These are phyloP conservation scores for Anthoscopus minutus DNA, from an alignment of 2,113 vertebrate species.

Conservation along the genomic window DNA sequence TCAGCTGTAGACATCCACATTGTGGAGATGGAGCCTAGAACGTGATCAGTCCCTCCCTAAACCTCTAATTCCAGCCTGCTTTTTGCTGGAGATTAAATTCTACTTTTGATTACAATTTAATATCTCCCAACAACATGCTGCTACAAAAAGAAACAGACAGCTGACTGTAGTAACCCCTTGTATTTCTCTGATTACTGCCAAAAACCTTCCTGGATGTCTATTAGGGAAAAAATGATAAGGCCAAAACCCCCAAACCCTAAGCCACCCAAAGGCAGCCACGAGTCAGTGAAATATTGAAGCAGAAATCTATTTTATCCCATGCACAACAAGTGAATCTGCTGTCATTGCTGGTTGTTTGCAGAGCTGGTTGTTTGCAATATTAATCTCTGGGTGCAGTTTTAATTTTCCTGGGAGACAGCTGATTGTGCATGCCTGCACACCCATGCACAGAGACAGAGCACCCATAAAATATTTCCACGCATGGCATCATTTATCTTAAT, in stretches of 20 bases:
- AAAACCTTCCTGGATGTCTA: not conserved
- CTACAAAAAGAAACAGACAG: not conserved
- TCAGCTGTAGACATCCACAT: not conserved
- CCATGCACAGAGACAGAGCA: not conserved
- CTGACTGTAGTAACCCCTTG: not conserved
- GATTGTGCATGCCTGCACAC: not conserved
- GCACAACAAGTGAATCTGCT: not conserved
- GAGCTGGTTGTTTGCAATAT: not conserved
- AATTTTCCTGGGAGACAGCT: slow-evolving; percentile 30
- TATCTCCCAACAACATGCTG: not conserved
- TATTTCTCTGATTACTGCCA: not conserved
- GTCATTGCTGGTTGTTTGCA: not conserved
- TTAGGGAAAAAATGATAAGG: not conserved
- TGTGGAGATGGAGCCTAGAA: not conserved
- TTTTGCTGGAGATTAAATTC: not conserved
- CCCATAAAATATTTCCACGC: slow-evolving; percentile 34
- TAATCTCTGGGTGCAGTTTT: slow-evolving; percentile 2
- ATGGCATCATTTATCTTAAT: slow-evolving; percentile 46
- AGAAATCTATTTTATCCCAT: not conserved
- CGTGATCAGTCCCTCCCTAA: not conserved
- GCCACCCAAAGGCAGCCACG: not conserved
- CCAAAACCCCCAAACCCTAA: not conserved
- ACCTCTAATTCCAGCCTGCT: not conserved
- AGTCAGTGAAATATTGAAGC: not conserved
- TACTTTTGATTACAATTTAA: slow-evolving; percentile 7